A percentile compares a stretch with the other conserved stretches of the same genome.
Conservation (phyloP, 2,113 vertebrate species). For the Hippocampus mohnikei region DNA sequence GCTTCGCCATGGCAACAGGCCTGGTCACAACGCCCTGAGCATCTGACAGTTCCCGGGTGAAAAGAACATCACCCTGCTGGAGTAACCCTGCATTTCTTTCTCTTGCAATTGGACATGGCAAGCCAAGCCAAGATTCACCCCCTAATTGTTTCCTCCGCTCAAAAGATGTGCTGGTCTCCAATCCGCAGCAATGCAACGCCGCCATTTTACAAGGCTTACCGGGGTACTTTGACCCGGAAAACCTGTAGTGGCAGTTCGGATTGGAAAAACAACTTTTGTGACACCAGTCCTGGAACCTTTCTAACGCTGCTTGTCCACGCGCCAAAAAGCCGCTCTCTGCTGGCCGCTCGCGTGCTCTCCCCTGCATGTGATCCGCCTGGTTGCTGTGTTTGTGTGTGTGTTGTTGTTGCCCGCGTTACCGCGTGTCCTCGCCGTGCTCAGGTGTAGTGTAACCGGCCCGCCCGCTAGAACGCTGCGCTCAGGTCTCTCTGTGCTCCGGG, state of each 20-base stretch:
- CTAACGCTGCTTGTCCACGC: neutral
- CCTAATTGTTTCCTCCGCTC: no score
- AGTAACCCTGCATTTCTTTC: no score
- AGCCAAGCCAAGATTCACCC: no score
- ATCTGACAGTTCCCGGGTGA: no score
- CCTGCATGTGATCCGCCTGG: slow-evolving; percentile 49
- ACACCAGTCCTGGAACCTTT: neutral
- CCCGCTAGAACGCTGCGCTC: slow-evolving; percentile 51
- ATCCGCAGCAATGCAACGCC: neutral
- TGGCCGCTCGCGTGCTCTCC: slow-evolving; percentile 15
- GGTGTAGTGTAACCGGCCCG: slow-evolving; percentile 58
- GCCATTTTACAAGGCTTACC: no score
- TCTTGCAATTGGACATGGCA: no score
- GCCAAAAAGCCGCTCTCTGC: neutral
- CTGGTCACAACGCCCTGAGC: no score
- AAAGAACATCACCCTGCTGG: no score
- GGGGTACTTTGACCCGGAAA: neutral
- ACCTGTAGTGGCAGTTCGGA: neutral
- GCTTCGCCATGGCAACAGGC: no score
- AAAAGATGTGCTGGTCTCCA: neutral
- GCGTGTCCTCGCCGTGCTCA: slow-evolving; percentile 45
- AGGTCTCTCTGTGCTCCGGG: slow-evolving; percentile 42
- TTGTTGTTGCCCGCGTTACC: slow-evolving; percentile 42
- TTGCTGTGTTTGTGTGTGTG: slow-evolving; percentile 67
- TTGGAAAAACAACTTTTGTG: neutral